Evolutionary conservation across 2,888 invertebrate species (phyloP), one percentile per base, ranked within the genome.

Genomic region (Metellina segmentata): DNA sequence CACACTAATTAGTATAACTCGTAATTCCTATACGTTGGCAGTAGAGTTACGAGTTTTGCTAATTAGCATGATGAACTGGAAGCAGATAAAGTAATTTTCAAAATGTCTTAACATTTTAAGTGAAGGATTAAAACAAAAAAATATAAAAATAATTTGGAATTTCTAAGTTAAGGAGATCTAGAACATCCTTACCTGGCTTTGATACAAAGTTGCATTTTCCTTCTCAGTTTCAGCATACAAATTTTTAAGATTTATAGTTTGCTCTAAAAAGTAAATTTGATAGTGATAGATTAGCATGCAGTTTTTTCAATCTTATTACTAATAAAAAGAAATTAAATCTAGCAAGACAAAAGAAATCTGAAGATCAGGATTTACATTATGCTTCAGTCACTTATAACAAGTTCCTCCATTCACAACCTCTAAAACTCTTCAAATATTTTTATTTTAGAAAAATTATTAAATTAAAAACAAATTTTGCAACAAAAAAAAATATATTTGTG

Each of bases 161-260:
- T 4, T 34, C 34, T 34, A 34, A 53, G 34, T 86, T 16, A 20
- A 19, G 7, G 7, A 89, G 61, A 69, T 19, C 20, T 52, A 87
- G 79, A 70, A 34, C 20, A 16, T 9, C 9, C 89, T 72, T 34
- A 87, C 91, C 51, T 91, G 87, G 19, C 87, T 91, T 79, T 61
- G 11, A 19, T 74, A 69, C 7, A 87, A 4, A 6, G 52, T 7
- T 49, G 75, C 81, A 19, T 53, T 72, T 82, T 91, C 87, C 49
- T 71, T 69, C 11, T 82, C 6, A 8, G 19, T 78, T 79, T 91
- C 78, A 49, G 78, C 16, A 61, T 91, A 49, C 19, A 20, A 70
- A 11, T 91, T 78, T 71, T 71, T 87, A 9, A 78, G n/a, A n/a
- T 34, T 16, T 8, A 20, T 6, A n/a, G 82, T 13, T 49, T 78